phyloP scores from a whole-genome alignment of 2,888 invertebrate species.

The Allophyes oxyacanthae region DNA sequence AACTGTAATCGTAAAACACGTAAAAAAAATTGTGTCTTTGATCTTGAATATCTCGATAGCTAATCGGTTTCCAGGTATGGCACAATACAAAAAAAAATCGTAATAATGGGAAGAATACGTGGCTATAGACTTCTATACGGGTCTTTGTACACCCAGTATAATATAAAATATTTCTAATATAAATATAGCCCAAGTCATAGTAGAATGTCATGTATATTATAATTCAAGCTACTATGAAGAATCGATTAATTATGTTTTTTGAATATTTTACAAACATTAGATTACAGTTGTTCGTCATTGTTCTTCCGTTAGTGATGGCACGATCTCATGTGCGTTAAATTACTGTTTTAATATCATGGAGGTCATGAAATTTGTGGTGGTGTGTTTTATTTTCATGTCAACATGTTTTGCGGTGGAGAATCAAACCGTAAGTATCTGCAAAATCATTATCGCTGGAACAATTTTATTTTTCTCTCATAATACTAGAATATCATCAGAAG shows the following conservation, averaged over 20 bases:
- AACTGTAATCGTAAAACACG: too few relatives aligned
- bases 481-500: too few relatives aligned
- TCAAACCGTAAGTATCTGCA: constrained; percentile 28
- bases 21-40: too few relatives aligned
- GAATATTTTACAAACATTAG: constrained; percentile 44
- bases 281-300: constrained; percentile 35
- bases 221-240: constrained; percentile 25
- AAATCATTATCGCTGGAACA: too few relatives aligned
- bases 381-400: constrained; percentile 21
- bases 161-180: constrained; percentile 1
- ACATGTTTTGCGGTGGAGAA: constrained; percentile 19
- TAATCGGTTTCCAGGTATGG: too few relatives aligned
- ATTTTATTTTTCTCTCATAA: too few relatives aligned
- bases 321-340: constrained; percentile 12
- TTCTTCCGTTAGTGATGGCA: constrained; percentile 17
- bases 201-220: constrained; percentile 7
- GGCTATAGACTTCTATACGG: too few relatives aligned
- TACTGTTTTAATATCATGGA: constrained; percentile 10
- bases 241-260: constrained; percentile 53
- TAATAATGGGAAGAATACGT: too few relatives aligned
- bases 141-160: too few relatives aligned
- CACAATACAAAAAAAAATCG: too few relatives aligned
- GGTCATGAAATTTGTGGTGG: constrained; percentile 10
- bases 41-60: too few relatives aligned
- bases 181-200: constrained; percentile 1